Base-by-base conservation (phyloP, 2,797 vertebrate species). In the Dryobates pubescens region DNA sequence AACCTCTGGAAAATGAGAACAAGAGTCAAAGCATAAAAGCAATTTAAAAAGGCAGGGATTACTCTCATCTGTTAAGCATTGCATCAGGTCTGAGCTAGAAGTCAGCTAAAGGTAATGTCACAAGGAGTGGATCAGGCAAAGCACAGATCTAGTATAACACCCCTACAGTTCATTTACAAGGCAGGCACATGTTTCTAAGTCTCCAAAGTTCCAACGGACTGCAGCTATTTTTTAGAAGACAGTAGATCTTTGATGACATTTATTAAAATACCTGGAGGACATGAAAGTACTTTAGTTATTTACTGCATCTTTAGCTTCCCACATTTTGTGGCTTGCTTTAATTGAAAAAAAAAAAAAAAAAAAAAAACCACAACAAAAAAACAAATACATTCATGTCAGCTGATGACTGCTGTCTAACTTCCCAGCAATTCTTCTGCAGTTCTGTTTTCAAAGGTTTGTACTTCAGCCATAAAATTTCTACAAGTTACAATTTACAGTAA, bases 1-100 rank as follows among this genome's bases (percentile, higher is more conserved):
- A 92, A 94, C 78, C 56, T 93, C 72, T 78, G 53, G 53, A 92
- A 96, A 96, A 94, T 90, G 93, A 87, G 92, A 94, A 85, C 75
- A 72, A 84, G 91, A 89, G 86, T 85, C 65, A 82, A 94, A 92
- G 82, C 38, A 77, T 92, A 85, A 80, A 92, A 78, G 47, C 91
- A 96, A 93, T 95, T 43, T 92, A 90, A 92, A 90, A 90, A 82
- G 75, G 38, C 58, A 69, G 86, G 72, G 75, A 82, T 90, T 91
- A 63, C 58, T 88, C 47, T 72, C 5, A 15, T 69, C 72, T 85
- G 63, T 56, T 87, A 65, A 84, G 72, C 26, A n/a, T 19, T 68
- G 47, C 56, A 89, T 86, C 69, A 82, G 88, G 41, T 53, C 36
- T 38, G 83, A 84, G 41, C 69, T 53, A 59, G 53, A 59, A 93